Conservation (phyloP, 2,113 vertebrate species). For the Sinocyclocheilus anshuiensis region DNA sequence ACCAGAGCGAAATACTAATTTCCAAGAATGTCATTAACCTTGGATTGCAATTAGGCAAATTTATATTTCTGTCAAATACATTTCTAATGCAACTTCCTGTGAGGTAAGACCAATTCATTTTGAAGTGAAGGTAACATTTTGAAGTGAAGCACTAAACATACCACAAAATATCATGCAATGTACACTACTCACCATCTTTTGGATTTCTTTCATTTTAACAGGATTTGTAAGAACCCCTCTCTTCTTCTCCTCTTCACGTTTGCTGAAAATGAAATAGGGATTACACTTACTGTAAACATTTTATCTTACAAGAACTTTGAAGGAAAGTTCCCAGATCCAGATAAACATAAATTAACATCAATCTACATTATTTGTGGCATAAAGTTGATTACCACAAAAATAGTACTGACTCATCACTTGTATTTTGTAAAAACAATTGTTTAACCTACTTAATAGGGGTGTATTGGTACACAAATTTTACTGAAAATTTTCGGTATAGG, state of each 20-base stretch:
- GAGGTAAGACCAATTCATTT: neutral
- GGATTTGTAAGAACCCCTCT: slow-evolving; percentile 93
- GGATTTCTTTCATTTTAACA: slow-evolving; percentile 98
- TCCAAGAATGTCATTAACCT: no score
- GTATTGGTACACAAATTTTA: no score
- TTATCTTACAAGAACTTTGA: neutral
- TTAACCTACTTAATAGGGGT: no score
- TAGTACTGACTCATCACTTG: no score
- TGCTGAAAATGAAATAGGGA: slow-evolving; percentile 72
- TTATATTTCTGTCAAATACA: neutral
- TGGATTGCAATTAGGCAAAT: neutral
- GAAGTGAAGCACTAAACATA: neutral
- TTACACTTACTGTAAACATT: neutral
- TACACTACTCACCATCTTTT: slow-evolving; percentile 82
- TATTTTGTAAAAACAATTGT: no score
- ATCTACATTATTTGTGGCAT: neutral
- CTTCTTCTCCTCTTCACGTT: slow-evolving; percentile 94
- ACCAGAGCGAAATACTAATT: no score
- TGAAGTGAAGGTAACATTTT: neutral
- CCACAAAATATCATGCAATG: neutral
- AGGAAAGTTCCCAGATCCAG: neutral
- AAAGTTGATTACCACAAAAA: no score
- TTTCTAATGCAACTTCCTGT: neutral
- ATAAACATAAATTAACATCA: neutral
- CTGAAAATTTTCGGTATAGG: no score